Evolutionary conservation across 2,888 invertebrate genomes (phyloP).

Genomic region (Cheiracanthium punctorium): DNA sequence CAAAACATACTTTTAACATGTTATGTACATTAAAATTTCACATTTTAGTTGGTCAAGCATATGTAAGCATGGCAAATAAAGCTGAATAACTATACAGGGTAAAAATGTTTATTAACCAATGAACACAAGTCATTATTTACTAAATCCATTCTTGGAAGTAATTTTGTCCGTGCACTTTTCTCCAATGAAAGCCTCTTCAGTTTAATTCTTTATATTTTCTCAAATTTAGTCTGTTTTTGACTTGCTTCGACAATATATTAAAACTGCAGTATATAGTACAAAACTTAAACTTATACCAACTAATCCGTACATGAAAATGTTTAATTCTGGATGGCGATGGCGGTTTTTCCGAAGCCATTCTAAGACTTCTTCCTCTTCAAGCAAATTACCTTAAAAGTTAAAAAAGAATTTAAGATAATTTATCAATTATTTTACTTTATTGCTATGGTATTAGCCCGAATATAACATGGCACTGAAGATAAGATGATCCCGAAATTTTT

Average conservation of each 20-base stretch:
- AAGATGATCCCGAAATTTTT: no score
- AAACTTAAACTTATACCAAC: slow-evolving; percentile 90
- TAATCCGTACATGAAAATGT: slow-evolving; percentile 94
- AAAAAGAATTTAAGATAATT: no score
- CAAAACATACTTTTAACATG: neutral
- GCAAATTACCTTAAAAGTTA: slow-evolving; percentile 83
- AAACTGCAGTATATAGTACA: slow-evolving; percentile 92
- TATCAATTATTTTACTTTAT: no score
- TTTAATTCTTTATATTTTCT: slow-evolving; percentile 54
- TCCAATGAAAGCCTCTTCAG: neutral
- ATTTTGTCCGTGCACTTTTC: neutral
- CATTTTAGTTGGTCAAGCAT: slow-evolving; percentile 35
- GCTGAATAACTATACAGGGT: slow-evolving; percentile 37
- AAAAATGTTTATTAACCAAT: slow-evolving; percentile 21
- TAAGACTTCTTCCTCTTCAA: slow-evolving; percentile 89
- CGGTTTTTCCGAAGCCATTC: slow-evolving; percentile 95
- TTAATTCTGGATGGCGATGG: slow-evolving; percentile 93
- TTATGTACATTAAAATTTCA: slow-evolving; percentile 44
- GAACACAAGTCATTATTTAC: slow-evolving; percentile 17
- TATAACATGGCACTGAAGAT: no score
- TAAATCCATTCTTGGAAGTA: slow-evolving; percentile 26
- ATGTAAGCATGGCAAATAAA: slow-evolving; percentile 1
- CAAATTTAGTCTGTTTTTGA: slow-evolving; percentile 6
- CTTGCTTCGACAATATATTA: slow-evolving; percentile 89
- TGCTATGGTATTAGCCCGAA: no score